A percentile compares a stretch with the other conserved stretches of the same genome.
Evolutionary conservation across 2,113 vertebrate genomes (phyloP).

Genomic region (Tursiops truncatus): DNA sequence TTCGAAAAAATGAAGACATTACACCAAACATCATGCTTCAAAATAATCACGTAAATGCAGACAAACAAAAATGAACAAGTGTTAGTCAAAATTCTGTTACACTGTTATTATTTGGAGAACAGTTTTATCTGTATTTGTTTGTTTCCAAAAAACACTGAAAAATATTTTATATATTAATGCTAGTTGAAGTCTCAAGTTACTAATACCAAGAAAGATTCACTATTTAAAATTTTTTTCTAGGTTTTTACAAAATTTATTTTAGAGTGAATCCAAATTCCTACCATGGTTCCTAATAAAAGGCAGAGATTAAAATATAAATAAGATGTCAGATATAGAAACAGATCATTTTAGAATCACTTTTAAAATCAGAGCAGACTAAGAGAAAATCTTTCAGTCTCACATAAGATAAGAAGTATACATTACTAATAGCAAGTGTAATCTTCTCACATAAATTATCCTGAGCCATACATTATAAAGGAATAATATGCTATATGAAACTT

Average conservation of each 20-base stretch:
- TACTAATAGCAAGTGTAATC: background rate
- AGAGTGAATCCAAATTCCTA: slow-evolving; percentile 12
- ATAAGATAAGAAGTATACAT: background rate
- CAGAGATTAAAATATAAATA: background rate
- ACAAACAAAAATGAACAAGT: background rate
- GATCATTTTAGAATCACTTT: slow-evolving; percentile 21
- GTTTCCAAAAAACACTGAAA: background rate
- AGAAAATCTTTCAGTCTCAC: background rate
- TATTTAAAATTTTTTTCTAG: background rate
- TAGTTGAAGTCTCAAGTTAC: slow-evolving; percentile 27
- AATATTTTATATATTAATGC: background rate
- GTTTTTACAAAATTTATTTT: slow-evolving; percentile 26
- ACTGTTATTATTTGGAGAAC: background rate
- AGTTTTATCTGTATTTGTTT: background rate
- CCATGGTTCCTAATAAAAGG: background rate
- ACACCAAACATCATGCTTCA: slow-evolving; percentile 69
- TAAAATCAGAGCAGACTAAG: background rate
- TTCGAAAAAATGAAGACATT: slow-evolving; percentile 38
- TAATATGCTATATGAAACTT: background rate
- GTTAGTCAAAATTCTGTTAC: slow-evolving; percentile 51
- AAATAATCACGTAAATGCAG: background rate
- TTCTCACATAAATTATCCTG: background rate
- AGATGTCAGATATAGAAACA: background rate
- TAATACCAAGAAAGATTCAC: background rate
- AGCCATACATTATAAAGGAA: background rate